Conservation (phyloP, 2,888 invertebrate species). For the Rhaphigaster nebulosa region DNA sequence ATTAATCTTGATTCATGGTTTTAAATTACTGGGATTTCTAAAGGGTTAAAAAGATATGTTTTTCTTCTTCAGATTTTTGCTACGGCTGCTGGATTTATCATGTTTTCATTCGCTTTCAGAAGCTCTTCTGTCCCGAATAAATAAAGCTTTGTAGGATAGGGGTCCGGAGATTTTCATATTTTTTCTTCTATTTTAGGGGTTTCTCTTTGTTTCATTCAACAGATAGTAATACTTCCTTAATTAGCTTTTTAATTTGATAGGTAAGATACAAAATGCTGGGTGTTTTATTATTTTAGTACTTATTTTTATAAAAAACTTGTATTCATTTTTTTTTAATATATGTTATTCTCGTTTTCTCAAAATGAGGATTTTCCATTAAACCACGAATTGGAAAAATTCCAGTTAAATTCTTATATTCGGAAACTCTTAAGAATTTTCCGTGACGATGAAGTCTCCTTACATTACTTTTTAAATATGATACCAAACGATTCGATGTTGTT, state of each 20-base stretch:
- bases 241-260: background rate
- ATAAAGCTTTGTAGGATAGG: background rate
- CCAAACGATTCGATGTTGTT: too few species aligned
- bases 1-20: background rate
- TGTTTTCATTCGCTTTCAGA: background rate
- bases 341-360: too few species aligned
- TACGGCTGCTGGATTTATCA: background rate
- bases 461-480: too few species aligned
- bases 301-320: too few species aligned
- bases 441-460: too few species aligned
- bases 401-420: too few species aligned
- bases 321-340: too few species aligned
- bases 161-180: background rate
- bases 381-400: too few species aligned
- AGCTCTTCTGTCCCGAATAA: background rate
- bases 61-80: background rate
- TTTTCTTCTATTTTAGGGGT: background rate
- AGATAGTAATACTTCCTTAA: background rate
- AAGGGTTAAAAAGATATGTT: background rate
- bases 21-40: background rate
- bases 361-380: too few species aligned
- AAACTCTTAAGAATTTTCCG: too few species aligned
- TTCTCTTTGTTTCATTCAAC: background rate
- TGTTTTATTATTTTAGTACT: too few species aligned
- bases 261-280: too few species aligned